Base-by-base conservation (phyloP, 2,113 vertebrate species). In the Tachysurus fulvidraco region DNA sequence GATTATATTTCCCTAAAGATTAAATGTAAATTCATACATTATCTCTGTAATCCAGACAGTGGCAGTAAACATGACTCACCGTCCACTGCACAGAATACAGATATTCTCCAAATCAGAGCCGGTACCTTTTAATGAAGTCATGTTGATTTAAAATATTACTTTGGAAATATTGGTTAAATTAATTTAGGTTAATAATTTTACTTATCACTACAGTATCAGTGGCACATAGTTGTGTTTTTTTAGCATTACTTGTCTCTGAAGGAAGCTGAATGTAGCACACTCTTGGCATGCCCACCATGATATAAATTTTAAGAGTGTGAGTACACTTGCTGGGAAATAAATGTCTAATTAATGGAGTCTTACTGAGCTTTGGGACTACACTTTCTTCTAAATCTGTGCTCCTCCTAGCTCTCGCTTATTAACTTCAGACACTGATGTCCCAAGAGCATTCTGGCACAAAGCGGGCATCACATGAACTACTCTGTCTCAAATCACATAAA, bases 321-420 rank as follows among this genome's bases (percentile, higher is more conserved):
- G 62, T 80, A 83, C 78, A 64, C 57, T 83, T 65, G 55, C 83
- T 79, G 86, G 62, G 86, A 88, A 86, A 64, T 86, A 78, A 85
- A 69, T 83, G 55, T 85, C n/a, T 87, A 67, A 65, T 86, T 81
- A 89, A 86, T 60, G 23, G 85, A 65, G 55, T 62, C 23, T 74
- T 79, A 82, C 69, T 57, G 86, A 71, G 76, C 5, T 57, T 52
- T 59, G 81, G 64, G 77, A 80, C 54, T 36, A 46, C 88, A 87
- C 84, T 65, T 78, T 78, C 62, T 83, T 92, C 93, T 93, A 92
- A 90, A 94, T 94, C 91, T 92, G 82, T 83, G 88, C 86, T 90
- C 90, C 84, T 89, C 91, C 91, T 86, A 88, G 83, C 88, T 86
- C 88, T 55, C 1, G 83, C 52, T 94, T 89, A 93, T 94, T 93